phyloP scores from a whole-genome alignment of 2,888 invertebrate species.

The Sarcophaga caerulescens region DNA sequence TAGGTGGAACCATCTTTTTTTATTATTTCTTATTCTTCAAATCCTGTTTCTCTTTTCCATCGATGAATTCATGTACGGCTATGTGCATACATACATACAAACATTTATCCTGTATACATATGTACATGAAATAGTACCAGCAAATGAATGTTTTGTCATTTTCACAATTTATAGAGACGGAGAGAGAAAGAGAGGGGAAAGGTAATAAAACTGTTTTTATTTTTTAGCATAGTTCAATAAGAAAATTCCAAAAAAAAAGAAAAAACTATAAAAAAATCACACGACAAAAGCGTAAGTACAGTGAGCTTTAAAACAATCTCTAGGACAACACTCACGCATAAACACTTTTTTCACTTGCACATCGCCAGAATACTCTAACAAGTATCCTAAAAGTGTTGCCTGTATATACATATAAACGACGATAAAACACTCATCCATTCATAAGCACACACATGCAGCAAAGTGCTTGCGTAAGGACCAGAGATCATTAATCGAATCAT shows the following conservation, averaged over 20 bases:
- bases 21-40: no score
- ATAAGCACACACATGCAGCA: neutral
- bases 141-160: slow-evolving; percentile 51
- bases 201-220: slow-evolving; percentile 46
- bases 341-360: neutral
- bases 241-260: neutral
- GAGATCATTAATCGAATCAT: no score
- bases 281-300: slow-evolving; percentile 44
- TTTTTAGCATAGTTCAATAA: slow-evolving; percentile 41
- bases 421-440: neutral
- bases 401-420: no score
- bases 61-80: neutral
- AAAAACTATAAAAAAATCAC: neutral
- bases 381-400: no score
- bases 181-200: neutral
- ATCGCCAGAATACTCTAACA: no score
- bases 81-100: neutral
- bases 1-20: slow-evolving; percentile 27
- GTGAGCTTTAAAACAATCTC: slow-evolving; percentile 32
- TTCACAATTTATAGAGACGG: slow-evolving; percentile 46
- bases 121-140: neutral
- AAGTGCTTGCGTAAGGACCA: neutral
- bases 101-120: neutral
- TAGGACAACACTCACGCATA: neutral
- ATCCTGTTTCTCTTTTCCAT: neutral